Percentiles rank a stretch among this genome's conserved stretches.
phyloP scores from a whole-genome alignment of 2,113 vertebrate genomes.

The Noturus placidus region DNA sequence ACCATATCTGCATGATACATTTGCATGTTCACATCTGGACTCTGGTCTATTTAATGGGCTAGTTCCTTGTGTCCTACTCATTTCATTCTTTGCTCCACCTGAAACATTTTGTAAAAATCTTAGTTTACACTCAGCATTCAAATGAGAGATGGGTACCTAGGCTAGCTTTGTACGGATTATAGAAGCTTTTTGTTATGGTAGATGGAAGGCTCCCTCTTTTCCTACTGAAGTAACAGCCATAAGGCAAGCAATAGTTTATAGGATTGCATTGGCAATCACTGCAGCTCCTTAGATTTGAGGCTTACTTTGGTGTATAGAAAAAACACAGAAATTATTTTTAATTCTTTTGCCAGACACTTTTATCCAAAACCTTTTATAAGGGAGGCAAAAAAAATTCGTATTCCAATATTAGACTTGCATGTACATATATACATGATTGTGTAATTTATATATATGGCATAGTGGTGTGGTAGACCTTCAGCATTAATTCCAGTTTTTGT shows the following conservation, averaged over 20 bases:
- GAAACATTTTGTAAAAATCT: slow-evolving; percentile 40
- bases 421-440: too few relatives aligned
- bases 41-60: slow-evolving; percentile 31
- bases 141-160: slow-evolving; percentile 41
- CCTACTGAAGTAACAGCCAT: too few relatives aligned
- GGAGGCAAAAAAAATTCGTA: background rate
- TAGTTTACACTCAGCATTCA: slow-evolving; percentile 37
- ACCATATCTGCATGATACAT: slow-evolving; percentile 5
- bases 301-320: background rate
- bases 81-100: slow-evolving; percentile 19
- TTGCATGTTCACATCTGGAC: slow-evolving; percentile 23
- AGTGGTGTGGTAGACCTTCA: too few relatives aligned
- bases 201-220: slow-evolving; percentile 22
- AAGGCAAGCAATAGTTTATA: background rate
- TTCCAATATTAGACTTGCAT: too few relatives aligned
- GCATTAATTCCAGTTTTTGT: too few relatives aligned
- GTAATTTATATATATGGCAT: too few relatives aligned
- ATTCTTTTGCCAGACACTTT: background rate
- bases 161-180: slow-evolving; percentile 31
- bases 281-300: background rate
- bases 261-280: background rate
- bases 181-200: slow-evolving; percentile 27
- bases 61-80: background rate
- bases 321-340: background rate
- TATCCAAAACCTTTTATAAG: background rate